Evolutionary conservation across 2,113 vertebrate genomes (phyloP).

Genomic region (Herpailurus yagouaroundi): DNA sequence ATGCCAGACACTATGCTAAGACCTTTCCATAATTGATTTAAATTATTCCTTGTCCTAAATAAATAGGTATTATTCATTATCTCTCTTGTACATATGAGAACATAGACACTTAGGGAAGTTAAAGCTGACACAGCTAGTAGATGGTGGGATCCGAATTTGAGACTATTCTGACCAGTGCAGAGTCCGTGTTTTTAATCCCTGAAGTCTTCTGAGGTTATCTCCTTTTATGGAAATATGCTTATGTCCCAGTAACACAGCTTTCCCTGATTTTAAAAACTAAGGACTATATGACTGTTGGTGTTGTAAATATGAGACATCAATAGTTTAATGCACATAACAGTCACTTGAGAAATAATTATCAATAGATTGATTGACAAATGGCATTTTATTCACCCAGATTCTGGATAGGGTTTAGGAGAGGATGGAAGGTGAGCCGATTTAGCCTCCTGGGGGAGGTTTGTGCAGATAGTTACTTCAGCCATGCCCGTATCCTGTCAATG

Average conservation of each 20-base stretch:
- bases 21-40: constrained; percentile 25
- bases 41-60: background rate
- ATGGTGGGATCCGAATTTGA: background rate
- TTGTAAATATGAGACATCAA: background rate
- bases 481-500: background rate
- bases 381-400: background rate
- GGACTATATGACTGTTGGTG: background rate
- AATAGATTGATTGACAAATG: background rate
- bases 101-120: background rate
- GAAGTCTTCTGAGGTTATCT: background rate
- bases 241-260: background rate
- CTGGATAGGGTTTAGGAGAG: background rate
- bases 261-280: constrained; percentile 50
- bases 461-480: background rate
- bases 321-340: background rate
- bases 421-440: background rate
- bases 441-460: background rate
- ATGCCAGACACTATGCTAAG: background rate
- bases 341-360: constrained; percentile 37
- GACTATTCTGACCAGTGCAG: background rate
- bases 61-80: background rate
- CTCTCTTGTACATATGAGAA: background rate
- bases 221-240: background rate
- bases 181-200: background rate
- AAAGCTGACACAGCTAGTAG: background rate